Evolutionary conservation across 1,140 invertebrate genomes (phyloP), one percentile per base, ranked within the genome.

Genomic region (Megathymus violae): DNA sequence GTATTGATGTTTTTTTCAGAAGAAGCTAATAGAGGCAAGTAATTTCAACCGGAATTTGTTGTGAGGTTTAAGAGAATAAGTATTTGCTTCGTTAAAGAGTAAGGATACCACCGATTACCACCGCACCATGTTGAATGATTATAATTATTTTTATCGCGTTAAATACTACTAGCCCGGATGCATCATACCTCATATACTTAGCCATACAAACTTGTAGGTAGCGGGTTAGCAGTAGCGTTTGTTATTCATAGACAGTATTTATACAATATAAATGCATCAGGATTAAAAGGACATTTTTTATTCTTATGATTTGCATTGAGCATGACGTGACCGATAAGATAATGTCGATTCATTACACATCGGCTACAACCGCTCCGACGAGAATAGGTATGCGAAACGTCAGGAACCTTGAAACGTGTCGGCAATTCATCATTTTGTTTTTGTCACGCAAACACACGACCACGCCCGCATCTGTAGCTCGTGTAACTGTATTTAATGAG

Each of bases 381-480:
- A 62, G 25, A 46, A 40, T 40, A 38, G 36, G 17, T 17, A 43
- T 14, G 11, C 22, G 40, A 62, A 43, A 60, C 31, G 47, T 63
- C 61, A 44, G 54, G 14, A 64, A 51, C 34, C 47, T 19, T 62
- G 44, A 41, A 78, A 70, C 68, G 65, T 64, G 62, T 61, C 60
- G 46, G 69, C 67, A 80, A 85, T 85, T 82, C 74, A 88, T 86
- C 83, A 82, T 75, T 25, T 51, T 67, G 77, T 82, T 82, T 84
- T 85, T 88, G 80, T 85, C 76, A 68, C 74, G 46, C 36, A 71
- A 77, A 74, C 59, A 44, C 71, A 78, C 69, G 74, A 69, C 62
- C 72, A 68, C 71, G 68, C 69, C 73, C 52, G 66, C 58, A 34
- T 64, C 69, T 77, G 72, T 73, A 76, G 56, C 56, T 65, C 44